These are phyloP conservation scores for Monopis laevigella DNA, from an alignment of 2,888 invertebrate genomes.

Conservation along the genomic window DNA sequence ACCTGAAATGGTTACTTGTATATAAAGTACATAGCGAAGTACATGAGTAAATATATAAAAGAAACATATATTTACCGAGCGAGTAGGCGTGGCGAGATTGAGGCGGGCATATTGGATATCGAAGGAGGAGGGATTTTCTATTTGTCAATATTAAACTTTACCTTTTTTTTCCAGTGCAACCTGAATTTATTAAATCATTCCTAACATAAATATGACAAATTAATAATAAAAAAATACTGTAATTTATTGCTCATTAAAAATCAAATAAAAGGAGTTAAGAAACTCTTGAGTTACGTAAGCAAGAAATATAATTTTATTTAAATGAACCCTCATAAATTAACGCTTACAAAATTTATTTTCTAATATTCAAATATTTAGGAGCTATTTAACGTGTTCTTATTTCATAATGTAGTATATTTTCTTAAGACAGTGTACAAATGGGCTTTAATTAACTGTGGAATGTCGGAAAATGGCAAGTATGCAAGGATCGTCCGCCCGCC, in stretches of 20 bases:
- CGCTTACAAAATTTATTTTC: background rate
- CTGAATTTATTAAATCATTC: constrained; percentile 2
- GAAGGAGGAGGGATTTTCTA: constrained; percentile 47
- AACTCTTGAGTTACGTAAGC: too few species aligned
- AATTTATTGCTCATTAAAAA: too few species aligned
- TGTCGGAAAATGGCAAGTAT: constrained; percentile 55
- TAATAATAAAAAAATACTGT: too few species aligned
- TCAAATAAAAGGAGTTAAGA: too few species aligned
- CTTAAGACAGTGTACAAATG: constrained; percentile 58
- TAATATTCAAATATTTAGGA: constrained; percentile 32
- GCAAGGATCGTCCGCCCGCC: constrained; percentile 34
- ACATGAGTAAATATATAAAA: constrained; percentile 50
- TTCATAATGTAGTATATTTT: constrained; percentile 56
- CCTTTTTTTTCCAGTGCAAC: too few species aligned
- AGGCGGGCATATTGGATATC: constrained; percentile 64
- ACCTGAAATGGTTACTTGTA: too few species aligned
- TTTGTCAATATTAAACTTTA: constrained; percentile 13
- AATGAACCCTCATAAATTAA: too few species aligned
- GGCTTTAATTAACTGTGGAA: constrained; percentile 63
- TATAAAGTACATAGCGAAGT: too few species aligned
- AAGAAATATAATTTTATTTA: too few species aligned
- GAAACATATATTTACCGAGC: constrained; percentile 48
- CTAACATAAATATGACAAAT: too few species aligned
- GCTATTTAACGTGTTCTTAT: constrained; percentile 40
- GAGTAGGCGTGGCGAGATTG: constrained; percentile 57